Evolutionary conservation across 2,797 vertebrate species (phyloP), one percentile per base, ranked within the genome.

Genomic region (Cheirogaleus major): DNA sequence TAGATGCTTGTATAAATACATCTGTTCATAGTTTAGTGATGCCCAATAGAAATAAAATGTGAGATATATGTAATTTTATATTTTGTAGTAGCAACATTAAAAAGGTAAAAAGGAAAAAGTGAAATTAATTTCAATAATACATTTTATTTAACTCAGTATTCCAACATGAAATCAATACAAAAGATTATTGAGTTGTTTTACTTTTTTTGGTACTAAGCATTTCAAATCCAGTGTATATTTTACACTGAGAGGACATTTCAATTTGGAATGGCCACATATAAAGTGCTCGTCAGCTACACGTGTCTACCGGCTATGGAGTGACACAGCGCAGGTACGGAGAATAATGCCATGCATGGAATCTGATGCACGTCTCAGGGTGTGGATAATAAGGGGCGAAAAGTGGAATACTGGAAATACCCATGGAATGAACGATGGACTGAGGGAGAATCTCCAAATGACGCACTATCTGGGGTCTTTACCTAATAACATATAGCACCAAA

Each of bases 41-140:
- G 2, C 20, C 38, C 35, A 30, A 80, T 0, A 65, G 87, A 86
- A 61, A 86, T 15, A 61, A 63, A 93, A 63, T 79, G n/a, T 0
- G 6, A 83, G 45, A 86, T 20, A 25, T 7, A 35, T 8, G 13
- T 45, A 55, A 84, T 63, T 95, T 85, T 50, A 76, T 15, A 45
- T 67, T 95, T 91, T 81, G 41, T 83, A 89, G 45, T 23, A 78
- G 65, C 15, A 83, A 85, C 48, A n/a, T 70, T 50, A 69, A 63
- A 96, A 83, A 89, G 38, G 41, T 63, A 41, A 94, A 79, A 96
- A 86, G 32, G 88, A 96, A 88, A 14, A 65, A 61, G n/a, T 93
- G 18, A 89, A 96, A 75, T 73, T 81, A 61, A 78, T 45, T 96
- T 93, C 78, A 85, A 92, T 79, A 57, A 76, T 25, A 52, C 85